Evolutionary conservation across 2,888 invertebrate species (phyloP).

Genomic region (Sceliomorpha sp.): DNA sequence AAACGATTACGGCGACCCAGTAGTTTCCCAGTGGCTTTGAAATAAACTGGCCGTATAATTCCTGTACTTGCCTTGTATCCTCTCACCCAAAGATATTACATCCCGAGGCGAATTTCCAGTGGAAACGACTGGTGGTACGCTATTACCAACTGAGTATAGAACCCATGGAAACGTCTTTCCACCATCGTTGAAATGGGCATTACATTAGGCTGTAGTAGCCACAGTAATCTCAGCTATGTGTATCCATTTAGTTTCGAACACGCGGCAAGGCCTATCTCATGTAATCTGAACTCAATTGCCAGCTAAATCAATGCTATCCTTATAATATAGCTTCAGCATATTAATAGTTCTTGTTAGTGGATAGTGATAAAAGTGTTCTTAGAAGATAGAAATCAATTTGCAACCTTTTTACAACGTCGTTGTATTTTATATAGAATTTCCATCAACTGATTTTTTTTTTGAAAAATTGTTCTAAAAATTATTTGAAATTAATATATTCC

Average conservation of each 20-base stretch:
- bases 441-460: too few relatives aligned
- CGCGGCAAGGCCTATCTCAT: slow-evolving; percentile 67
- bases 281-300: slow-evolving; percentile 76
- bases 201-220: slow-evolving; percentile 65
- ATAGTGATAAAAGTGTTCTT: too few relatives aligned
- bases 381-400: too few relatives aligned
- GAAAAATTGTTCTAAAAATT: too few relatives aligned
- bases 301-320: slow-evolving; percentile 72
- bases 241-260: slow-evolving; percentile 75
- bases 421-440: too few relatives aligned
- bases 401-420: too few relatives aligned
- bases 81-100: slow-evolving; percentile 30
- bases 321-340: slow-evolving; percentile 17
- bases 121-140: slow-evolving; percentile 52
- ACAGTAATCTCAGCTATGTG: slow-evolving; percentile 78
- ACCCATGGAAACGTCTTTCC: slow-evolving; percentile 38
- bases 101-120: slow-evolving; percentile 31
- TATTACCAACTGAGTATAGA: slow-evolving; percentile 34
- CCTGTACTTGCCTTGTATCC: slow-evolving; percentile 54
- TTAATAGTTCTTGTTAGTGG: too few relatives aligned
- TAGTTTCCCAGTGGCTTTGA: slow-evolving; percentile 41
- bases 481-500: too few relatives aligned
- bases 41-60: slow-evolving; percentile 68
- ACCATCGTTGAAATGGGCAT: slow-evolving; percentile 40
- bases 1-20: slow-evolving; percentile 32